Conservation (phyloP, 2,113 vertebrate genomes). For the Eublepharis macularius region DNA sequence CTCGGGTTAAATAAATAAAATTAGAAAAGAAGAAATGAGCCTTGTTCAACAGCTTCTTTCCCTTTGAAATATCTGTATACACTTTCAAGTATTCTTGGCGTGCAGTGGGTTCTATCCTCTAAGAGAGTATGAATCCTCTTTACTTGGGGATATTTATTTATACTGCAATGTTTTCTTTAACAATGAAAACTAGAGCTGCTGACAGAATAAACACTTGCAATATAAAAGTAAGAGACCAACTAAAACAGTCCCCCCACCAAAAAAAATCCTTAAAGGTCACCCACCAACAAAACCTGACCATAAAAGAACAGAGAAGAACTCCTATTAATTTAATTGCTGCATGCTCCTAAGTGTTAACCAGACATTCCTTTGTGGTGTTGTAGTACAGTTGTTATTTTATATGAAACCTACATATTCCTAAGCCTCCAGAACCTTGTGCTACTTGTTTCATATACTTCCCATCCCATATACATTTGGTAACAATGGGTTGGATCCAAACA, state of each 20-base stretch:
- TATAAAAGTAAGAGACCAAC: background rate
- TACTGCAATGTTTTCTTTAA: background rate
- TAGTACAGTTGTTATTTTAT: background rate
- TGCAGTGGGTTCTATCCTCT: background rate
- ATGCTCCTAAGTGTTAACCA: background rate
- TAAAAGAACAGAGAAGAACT: background rate
- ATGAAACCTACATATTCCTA: background rate
- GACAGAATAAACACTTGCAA: background rate
- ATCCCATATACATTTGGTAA: background rate
- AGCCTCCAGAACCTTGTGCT: background rate
- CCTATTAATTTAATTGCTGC: background rate
- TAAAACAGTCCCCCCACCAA: background rate
- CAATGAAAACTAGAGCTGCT: background rate
- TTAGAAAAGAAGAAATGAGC: background rate
- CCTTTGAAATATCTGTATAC: background rate
- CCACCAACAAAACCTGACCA: background rate
- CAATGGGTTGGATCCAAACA: background rate
- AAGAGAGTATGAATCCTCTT: background rate
- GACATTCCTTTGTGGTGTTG: background rate
- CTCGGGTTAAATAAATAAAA: background rate
- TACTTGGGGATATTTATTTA: background rate
- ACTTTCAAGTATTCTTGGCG: background rate
- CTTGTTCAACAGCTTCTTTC: constrained; percentile 1
- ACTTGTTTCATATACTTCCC: background rate
- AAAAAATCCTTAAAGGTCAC: background rate